Base-by-base conservation (phyloP, 2,888 invertebrate genomes). In the Macrosiphum euphorbiae region DNA sequence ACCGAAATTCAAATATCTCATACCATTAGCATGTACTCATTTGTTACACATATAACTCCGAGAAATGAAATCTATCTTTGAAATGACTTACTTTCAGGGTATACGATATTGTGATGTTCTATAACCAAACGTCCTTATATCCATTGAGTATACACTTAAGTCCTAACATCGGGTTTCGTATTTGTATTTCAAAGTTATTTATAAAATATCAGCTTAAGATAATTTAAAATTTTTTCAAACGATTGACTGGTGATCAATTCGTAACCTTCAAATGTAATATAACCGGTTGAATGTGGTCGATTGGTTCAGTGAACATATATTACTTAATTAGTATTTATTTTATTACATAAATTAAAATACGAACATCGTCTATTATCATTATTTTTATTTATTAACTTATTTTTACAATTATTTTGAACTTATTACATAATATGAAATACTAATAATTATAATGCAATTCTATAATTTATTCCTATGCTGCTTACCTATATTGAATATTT, bases 181-280 rank as follows among this genome's bases (percentile, higher is more conserved):
- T 78, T 35, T 35, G 1, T 78, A 78, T 8, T 78, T 78, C 20
- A 35, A 35, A 78, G 35, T 20, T 35, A 78, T n/a, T 20, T 35
- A n/a, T 35, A 24, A 78, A 20, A 78, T 78, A 78, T 35, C 44
- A 44, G 44, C 20, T 78, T 35, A 2, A 78, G 20, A 78, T 78
- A 20, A 78, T 78, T 35, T 78, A 8, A 35, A 78, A 78, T 20
- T 35, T 35, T 78, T 35, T 35, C 20, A 41, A 78, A 35, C 3
- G 20, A 78, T 35, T 78, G 5, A 35, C 78, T 78, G 67, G 35
- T 35, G 88, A 55, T 52, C 26, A 88, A 41, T 88, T 67, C n/a
- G 52, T 91, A 84, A 84, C 90, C 90, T 91, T 91, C 90, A 84
- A 55, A 84, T 52, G 35, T 90, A 44, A 88, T 41, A 44, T 28